These are phyloP conservation scores for Callipepla californica DNA, from an alignment of 2,113 vertebrate genomes.

Conservation along the genomic window DNA sequence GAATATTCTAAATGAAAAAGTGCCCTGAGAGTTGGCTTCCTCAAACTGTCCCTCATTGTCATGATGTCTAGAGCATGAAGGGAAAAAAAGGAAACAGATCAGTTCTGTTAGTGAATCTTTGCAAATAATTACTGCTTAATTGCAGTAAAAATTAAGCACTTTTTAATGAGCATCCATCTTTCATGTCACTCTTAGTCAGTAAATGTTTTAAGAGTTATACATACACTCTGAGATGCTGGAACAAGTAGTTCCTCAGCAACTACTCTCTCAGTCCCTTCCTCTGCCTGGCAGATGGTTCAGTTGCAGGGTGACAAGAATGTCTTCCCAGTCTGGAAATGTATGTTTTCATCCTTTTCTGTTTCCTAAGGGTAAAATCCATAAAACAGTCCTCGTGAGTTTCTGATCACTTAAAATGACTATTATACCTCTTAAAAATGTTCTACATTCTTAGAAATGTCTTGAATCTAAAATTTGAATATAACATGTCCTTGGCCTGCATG, in stretches of 20 bases:
- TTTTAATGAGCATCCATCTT: constrained; percentile 10
- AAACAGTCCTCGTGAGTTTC: neutral
- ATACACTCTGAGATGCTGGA: neutral
- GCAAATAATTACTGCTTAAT: neutral
- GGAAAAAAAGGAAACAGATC: constrained; percentile 21
- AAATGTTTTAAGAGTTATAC: neutral
- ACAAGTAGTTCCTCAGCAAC: neutral
- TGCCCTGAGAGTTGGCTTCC: neutral
- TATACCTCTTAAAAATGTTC: neutral
- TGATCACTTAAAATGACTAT: neutral
- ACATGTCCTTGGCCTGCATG: neutral
- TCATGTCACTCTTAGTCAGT: neutral
- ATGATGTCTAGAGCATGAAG: neutral
- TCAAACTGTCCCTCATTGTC: neutral
- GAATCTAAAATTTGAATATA: neutral
- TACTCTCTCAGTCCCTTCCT: neutral
- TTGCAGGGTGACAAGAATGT: neutral
- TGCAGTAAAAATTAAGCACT: neutral
- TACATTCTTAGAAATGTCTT: neutral
- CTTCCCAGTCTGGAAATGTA: neutral
- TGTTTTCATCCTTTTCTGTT: neutral
- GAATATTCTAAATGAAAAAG: constrained; percentile 16
- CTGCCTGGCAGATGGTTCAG: neutral
- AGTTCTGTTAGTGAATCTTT: neutral
- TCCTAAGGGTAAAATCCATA: neutral